phyloP scores from a whole-genome alignment of 2,888 invertebrate genomes.

The Tolmerus cingulatus region DNA sequence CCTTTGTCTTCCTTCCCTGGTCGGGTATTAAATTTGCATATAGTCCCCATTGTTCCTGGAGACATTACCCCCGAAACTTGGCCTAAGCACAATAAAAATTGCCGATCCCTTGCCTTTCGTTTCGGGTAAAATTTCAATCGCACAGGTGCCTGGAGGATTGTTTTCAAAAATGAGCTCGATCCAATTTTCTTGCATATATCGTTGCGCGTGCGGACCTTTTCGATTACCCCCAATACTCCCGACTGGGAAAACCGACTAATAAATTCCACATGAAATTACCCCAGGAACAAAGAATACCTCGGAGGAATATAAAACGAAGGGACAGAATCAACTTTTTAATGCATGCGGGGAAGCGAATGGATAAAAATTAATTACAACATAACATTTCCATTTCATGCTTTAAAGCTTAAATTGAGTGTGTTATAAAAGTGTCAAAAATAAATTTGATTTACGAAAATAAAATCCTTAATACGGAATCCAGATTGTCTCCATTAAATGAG shows the following conservation, averaged over 20 bases:
- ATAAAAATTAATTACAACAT: neutral
- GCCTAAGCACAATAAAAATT: conserved; percentile 4
- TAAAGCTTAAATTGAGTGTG: neutral
- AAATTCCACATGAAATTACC: conserved; percentile 14
- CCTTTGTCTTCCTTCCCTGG: neutral
- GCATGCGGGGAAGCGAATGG: neutral
- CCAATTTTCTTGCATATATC: neutral
- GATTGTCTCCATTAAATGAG: too few relatives aligned
- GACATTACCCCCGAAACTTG: neutral
- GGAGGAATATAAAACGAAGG: neutral
- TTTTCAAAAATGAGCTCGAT: conserved; percentile 24
- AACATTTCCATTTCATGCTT: neutral
- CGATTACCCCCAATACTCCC: neutral
- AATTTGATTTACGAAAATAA: neutral
- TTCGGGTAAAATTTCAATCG: conserved; percentile 18
- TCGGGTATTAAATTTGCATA: conserved; percentile 21
- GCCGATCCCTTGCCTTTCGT: neutral
- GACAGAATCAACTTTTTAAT: neutral
- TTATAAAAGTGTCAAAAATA: neutral
- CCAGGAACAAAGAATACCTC: conserved; percentile 1
- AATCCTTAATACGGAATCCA: too few relatives aligned
- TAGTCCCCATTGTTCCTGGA: neutral
- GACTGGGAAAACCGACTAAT: neutral
- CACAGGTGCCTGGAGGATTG: conserved; percentile 36
- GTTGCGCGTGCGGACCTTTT: neutral